Percentiles rank a stretch among this genome's conserved stretches.
phyloP scores from a whole-genome alignment of 1,140 invertebrate species.

The Brachionus calyciflorus region DNA sequence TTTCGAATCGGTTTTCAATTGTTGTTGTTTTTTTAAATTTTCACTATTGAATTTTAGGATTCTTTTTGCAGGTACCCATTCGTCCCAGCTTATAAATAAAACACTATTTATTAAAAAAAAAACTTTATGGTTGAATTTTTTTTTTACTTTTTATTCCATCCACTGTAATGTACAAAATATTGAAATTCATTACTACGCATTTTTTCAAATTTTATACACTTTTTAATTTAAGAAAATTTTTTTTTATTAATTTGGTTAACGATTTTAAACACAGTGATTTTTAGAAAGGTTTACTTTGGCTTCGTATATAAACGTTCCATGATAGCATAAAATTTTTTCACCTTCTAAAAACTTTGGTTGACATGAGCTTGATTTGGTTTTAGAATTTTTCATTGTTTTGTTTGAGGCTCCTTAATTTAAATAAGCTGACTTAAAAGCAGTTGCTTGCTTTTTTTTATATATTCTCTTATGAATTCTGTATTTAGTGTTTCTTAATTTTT shows the following conservation, averaged over 20 bases:
- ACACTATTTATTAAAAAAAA: background rate
- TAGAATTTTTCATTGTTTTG: slow-evolving; percentile 25
- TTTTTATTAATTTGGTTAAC: too few relatives aligned
- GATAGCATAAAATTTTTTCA: slow-evolving; percentile 91
- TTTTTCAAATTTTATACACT: slow-evolving; percentile 72
- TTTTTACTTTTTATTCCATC: slow-evolving; percentile 92
- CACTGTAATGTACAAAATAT: slow-evolving; percentile 94
- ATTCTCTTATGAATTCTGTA: too few relatives aligned
- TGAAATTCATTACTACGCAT: slow-evolving; percentile 75
- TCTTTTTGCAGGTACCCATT: slow-evolving; percentile 90
- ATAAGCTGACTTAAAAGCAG: too few relatives aligned
- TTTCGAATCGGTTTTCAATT: slow-evolving; percentile 76
- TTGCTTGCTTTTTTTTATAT: too few relatives aligned
- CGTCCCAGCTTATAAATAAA: slow-evolving; percentile 78
- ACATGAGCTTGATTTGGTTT: background rate
- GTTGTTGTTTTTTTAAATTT: slow-evolving; percentile 83
- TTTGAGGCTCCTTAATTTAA: background rate
- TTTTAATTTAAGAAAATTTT: background rate
- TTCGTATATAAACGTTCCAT: slow-evolving; percentile 89
- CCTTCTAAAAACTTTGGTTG: slow-evolving; percentile 64
- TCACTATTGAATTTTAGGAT: slow-evolving; percentile 88
- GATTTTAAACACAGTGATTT: background rate
- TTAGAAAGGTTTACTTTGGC: slow-evolving; percentile 67
- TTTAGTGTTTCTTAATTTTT: too few relatives aligned
- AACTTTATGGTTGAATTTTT: background rate